These are phyloP conservation scores for Centrocercus urophasianus DNA, from an alignment of 2,113 vertebrate species.

Conservation along the genomic window DNA sequence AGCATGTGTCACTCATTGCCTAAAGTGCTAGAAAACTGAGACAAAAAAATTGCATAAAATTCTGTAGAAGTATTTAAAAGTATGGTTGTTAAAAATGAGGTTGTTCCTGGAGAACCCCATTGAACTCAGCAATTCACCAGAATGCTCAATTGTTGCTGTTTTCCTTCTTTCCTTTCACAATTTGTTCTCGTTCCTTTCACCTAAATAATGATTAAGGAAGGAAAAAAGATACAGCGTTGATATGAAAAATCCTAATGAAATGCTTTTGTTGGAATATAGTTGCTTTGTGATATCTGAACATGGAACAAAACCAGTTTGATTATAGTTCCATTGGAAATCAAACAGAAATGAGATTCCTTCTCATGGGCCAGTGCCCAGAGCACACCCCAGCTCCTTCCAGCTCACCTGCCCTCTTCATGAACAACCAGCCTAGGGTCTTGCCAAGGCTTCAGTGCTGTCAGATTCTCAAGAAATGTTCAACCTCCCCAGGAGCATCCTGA, in stretches of 20 bases:
- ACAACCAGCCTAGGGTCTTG: fast-evolving
- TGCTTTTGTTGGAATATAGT: background rate
- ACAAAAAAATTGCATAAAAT: background rate
- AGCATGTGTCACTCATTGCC: background rate
- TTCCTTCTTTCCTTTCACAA: background rate
- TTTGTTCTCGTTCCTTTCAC: background rate
- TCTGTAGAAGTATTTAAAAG: background rate
- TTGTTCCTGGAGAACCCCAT: background rate
- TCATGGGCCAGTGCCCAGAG: background rate
- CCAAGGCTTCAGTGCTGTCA: background rate
- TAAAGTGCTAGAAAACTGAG: background rate
- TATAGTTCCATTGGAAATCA: background rate
- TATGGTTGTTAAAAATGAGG: background rate
- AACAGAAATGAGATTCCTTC: background rate
- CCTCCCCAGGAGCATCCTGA: background rate
- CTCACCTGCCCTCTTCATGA: background rate
- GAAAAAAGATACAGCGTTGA: background rate
- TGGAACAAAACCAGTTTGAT: background rate
- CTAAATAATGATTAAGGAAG: background rate
- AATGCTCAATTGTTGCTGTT: background rate
- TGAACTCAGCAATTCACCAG: background rate
- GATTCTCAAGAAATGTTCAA: background rate
- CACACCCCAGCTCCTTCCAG: fast-evolving
- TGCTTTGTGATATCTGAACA: background rate
- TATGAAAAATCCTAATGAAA: background rate